Percentiles rank a stretch among this genome's conserved stretches.
Evolutionary conservation across 2,113 vertebrate species (phyloP).

Genomic region (Hymenochirus boettgeri): DNA sequence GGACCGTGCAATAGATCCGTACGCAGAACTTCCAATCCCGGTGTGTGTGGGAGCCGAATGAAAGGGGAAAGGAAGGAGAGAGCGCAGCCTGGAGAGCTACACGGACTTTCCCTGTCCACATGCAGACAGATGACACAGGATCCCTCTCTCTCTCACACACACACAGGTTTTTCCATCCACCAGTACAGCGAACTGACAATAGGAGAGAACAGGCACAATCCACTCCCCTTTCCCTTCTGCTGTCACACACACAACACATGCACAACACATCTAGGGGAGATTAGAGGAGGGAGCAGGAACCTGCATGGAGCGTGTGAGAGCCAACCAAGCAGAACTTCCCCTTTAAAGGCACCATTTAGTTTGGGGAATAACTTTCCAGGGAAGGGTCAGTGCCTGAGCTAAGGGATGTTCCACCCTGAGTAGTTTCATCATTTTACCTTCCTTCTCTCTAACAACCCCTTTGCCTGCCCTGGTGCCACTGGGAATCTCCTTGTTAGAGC

Average conservation of each 20-base stretch:
- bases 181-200: conserved; percentile 59
- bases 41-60: conserved; percentile 49
- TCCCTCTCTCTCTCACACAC: too few relatives aligned
- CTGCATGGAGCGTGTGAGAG: conserved; percentile 51
- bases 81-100: conserved; percentile 46
- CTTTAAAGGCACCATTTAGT: conserved; percentile 46
- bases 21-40: conserved; percentile 52
- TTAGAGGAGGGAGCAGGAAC: conserved; percentile 55
- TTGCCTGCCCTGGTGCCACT: conserved; percentile 40
- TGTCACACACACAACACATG: conserved; percentile 61
- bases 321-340: conserved; percentile 52
- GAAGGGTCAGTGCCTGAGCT: conserved; percentile 44
- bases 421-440: conserved; percentile 51
- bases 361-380: conserved; percentile 49
- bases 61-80: conserved; percentile 52
- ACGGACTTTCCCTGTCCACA: conserved; percentile 54
- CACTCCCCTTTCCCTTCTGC: conserved; percentile 50
- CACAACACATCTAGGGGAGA: conserved; percentile 56
- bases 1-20: conserved; percentile 45
- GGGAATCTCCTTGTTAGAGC: conserved; percentile 66
- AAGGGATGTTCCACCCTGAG: conserved; percentile 36
- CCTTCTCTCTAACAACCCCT: conserved; percentile 52
- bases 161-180: conserved; percentile 56
- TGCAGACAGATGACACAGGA: conserved; percentile 58
- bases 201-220: conserved; percentile 51